Evolutionary conservation across 2,797 vertebrate genomes (phyloP), one percentile per base, ranked within the genome.

Genomic region (Oceanodroma leucorhoa): DNA sequence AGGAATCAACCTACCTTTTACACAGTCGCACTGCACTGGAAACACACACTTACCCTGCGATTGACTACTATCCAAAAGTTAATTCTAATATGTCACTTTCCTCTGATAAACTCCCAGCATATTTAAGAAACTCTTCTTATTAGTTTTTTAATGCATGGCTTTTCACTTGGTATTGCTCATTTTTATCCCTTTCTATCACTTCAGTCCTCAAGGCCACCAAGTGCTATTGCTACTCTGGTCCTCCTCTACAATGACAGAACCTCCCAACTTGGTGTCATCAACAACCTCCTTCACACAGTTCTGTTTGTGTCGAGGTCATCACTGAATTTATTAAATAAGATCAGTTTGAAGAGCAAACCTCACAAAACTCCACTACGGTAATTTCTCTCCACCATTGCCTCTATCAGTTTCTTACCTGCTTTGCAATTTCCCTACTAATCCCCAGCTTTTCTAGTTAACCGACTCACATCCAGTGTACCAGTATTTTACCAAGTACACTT

Each of bases 291-390:
- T 78, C 57, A 43, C 16, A 57, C 18, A 54, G 50, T 53, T 72
- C 62, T 66, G 41, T 46, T 64, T 61, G 18, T 62, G 48, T 43
- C 8, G 1, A 76, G 22, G 77, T 76, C 40, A 34, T 58, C 45
- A 38, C 20, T 50, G 58, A 82, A 86, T 67, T 54, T 61, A 55
- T 65, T 69, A 79, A 82, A 36, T 46, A 45, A 54, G 14, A 83
- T 46, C 45, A 34, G 67, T 34, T 36, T 67, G 53, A 85, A 89
- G 9, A 89, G 71, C n/a, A 89, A 93, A 93, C 29, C 29, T 82
- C 51, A 58, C 55, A 77, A 21, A 91, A 87, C 10, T 80, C 70
- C 29, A 48, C 48, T 40, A 36, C 0, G 0, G 50, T 41, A 87
- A 78, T 32, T 83, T 46, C 50, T 80, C 24, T 76, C 75, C 34